Base-by-base conservation (phyloP, 2,888 invertebrate genomes). In the Scaptodrosophila latifasciaeformis region DNA sequence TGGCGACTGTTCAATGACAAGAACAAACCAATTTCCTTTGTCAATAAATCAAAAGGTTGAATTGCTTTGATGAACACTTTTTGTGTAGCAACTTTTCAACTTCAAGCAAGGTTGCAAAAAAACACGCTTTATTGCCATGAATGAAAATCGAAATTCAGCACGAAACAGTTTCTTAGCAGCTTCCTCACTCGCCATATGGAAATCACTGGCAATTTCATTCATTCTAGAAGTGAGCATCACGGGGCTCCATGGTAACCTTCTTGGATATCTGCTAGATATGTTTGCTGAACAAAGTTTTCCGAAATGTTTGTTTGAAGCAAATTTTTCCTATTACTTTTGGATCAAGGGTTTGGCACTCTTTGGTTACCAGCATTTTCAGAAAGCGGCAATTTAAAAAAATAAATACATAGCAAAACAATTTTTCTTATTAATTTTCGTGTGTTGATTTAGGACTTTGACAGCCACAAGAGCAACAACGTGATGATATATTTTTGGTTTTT, bases 61-160 rank as follows among this genome's bases (percentile, higher is more conserved):
- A 60, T 60, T 40, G 48, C 66, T 62, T 71, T 64, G 61, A 64
- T 64, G 58, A 66, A 64, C 68, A 61, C 57, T 60, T 45, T 65
- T 17, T 40, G 62, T 21, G 47, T 1, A 55, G 15, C 27, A 43
- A 21, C 27, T 34, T 34, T 34, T 34, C 52, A 30, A 21, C 47
- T 48, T 35, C 31, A 37, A 50, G 24, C 54, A 54, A 46, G 59
- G 37, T 54, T 54, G 46, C 29, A 34, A 21, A 49, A 50, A 47
- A 54, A 46, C 49, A 47, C 52, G 5, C 18, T 27, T 18, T 27
- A 24, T 34, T 5, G 7, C 4, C 34, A 44, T 42, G 59, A 40
- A 34, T 13, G 34, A 37, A 37, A 37, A 49, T 49, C 39, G n/a
- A n/a, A n/a, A n/a, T 66, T 59, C 59, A 59, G 30, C 47, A 21